Base-by-base conservation (phyloP, 2,113 vertebrate genomes). In the Myotis davidii region DNA sequence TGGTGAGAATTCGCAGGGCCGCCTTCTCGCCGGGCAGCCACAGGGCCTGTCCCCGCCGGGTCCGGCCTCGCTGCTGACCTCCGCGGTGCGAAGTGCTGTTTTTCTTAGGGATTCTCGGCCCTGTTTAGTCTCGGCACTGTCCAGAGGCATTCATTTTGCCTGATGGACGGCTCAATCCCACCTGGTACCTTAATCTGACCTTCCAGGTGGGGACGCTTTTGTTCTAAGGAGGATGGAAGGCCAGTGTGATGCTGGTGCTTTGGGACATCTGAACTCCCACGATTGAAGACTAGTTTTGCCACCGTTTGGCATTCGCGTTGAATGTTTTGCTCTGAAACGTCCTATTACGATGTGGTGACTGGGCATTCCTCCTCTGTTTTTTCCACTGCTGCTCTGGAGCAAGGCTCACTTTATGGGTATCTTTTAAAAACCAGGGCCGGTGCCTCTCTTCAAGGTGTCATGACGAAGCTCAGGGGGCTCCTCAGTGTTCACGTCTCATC, bases 161-260 rank as follows among this genome's bases (percentile, higher is more conserved):
- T 39, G 85, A 37, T 73, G 70, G 78, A 96, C 95, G 42, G 12
- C 96, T 97, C 94, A 97, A 95, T 97, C 91, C 34, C 42, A 39
- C 39, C 56, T 73, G 1, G 82, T 97, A 78, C 86, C 78, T 89
- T 97, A 94, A 85, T 97, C 91, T 97, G 86, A 95, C 54, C 54
- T 94, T 95, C 85, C 95, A 92, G 64, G 87, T 92, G 67, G 90
- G 56, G 97, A 48, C 85, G 54, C n/a, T 54, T 88, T 95, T 73
- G 91, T 96, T 70, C 61, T 54, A 77, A 18, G 27, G 25, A 9
- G 56, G 56, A 27, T 11, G 9, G 56, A 27, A 27, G 21, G 56
- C 56, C 56, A 25, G 25, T 11, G 56, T 11, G 56, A 27, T 27
- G 10, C 56, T 56, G 23, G 56, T 61, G 56, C 25, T 27, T 4